Evolutionary conservation across 2,797 vertebrate species (phyloP).

Genomic region (Falco biarmicus): DNA sequence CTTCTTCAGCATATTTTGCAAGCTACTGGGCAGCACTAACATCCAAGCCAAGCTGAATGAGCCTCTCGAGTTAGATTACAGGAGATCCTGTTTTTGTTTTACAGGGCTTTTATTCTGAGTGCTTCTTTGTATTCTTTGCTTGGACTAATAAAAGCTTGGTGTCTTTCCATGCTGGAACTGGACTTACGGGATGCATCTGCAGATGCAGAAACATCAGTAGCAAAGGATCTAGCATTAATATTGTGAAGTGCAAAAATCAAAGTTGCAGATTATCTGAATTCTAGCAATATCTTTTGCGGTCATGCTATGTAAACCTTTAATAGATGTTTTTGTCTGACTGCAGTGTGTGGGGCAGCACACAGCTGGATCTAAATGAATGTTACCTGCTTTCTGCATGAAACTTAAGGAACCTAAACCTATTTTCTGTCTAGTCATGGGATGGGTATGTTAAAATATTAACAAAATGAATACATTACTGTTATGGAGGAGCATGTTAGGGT

Average conservation of each 20-base stretch:
- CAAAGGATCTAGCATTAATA: neutral
- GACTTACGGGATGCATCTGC: neutral
- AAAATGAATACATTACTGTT: neutral
- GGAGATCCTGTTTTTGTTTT: neutral
- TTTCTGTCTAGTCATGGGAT: neutral
- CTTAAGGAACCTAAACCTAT: neutral
- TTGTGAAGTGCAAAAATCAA: neutral
- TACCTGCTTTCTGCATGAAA: neutral
- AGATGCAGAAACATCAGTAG: neutral
- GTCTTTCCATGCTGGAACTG: neutral
- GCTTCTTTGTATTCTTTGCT: neutral
- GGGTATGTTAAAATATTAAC: neutral
- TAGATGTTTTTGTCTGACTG: neutral
- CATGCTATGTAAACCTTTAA: neutral
- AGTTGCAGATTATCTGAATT: neutral
- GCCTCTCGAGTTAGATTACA: neutral
- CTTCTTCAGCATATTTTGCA: slow-evolving; percentile 1
- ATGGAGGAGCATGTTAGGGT: neutral
- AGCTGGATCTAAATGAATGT: neutral
- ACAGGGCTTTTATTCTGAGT: neutral
- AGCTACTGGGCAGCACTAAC: neutral
- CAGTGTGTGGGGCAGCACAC: neutral
- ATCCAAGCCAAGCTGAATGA: neutral
- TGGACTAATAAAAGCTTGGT: neutral
- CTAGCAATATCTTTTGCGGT: neutral